Evolutionary conservation across 2,888 invertebrate genomes (phyloP).

Genomic region (Phortica okadai): DNA sequence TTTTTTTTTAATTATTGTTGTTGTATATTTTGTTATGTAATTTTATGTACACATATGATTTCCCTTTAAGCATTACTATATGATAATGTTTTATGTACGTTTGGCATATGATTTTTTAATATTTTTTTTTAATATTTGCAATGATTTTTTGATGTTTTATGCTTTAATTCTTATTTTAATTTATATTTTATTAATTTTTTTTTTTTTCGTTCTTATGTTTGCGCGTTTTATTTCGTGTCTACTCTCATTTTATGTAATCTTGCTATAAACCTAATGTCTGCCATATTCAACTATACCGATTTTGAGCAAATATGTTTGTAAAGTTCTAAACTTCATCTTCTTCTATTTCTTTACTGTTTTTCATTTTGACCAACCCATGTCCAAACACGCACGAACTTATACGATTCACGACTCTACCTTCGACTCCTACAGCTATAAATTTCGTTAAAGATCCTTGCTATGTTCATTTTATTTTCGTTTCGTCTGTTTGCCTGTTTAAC

Average conservation of each 20-base stretch:
- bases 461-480: constrained; percentile 6
- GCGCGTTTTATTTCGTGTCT: not conserved
- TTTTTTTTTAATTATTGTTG: not conserved
- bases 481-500: not conserved
- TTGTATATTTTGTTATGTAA: not conserved
- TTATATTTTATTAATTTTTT: not conserved
- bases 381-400: not conserved
- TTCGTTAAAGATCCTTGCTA: not conserved
- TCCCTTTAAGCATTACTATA: not conserved
- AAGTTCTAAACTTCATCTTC: constrained; percentile 21
- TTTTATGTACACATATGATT: not conserved
- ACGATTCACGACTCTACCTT: not conserved
- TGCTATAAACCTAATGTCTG: not conserved
- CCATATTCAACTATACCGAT: constrained; percentile 8
- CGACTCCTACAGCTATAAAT: no score
- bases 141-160: constrained; percentile 6
- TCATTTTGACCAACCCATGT: not conserved
- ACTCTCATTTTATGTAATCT: not conserved
- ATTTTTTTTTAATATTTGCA: not conserved
- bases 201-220: no score
- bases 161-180: not conserved
- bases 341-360: not conserved
- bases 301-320: constrained; percentile 18
- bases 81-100: constrained; percentile 1
- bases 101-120: constrained; percentile 10